Evolutionary conservation across 2,113 vertebrate species (phyloP), one percentile per base, ranked within the genome.

Genomic region (Ariopsis seemanni): DNA sequence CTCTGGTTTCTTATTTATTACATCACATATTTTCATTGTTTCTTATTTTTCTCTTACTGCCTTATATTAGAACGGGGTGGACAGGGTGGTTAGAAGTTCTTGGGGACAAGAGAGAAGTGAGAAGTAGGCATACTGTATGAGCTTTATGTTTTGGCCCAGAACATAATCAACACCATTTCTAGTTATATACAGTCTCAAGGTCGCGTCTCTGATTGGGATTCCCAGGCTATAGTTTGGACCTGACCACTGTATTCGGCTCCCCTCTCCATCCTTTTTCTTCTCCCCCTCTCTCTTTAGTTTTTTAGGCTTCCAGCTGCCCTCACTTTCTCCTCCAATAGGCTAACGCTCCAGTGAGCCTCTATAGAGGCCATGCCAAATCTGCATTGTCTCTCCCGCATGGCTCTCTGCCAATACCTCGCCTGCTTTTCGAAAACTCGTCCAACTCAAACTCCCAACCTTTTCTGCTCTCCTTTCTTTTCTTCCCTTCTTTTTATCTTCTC

Each of bases 341-440:
- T 89, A 90, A 92, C 91, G 95, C 93, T 94, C 92, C 92, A 94
- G 90, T 92, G 93, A 93, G 89, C 85, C 85, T 93, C 91, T 93
- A 94, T 92, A 94, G 92, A 92, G 86, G 82, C n/a, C 89, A 82
- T 85, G 84, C 87, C 89, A 90, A 92, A 90, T 90, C 91, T 87
- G 91, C 89, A 94, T 95, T 95, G 94, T 95, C 90, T 92, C 77
- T 60, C 82, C 11, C 20, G 18, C 77, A 67, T 93, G 94, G 95
- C 92, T 85, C 58, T 74, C 90, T 88, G 93, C 95, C 94, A 94
- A 88, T 75, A 90, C 91, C 90, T 87, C 42, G 83, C 88, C 90
- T 90, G 91, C 91, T 91, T 93, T 89, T 89, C 91, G 82, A 91
- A 91, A 91, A 93, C 89, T 93, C 92, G 92, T 88, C 92, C 94